Evolutionary conservation across 1,140 invertebrate genomes (phyloP), one percentile per base, ranked within the genome.

Genomic region (Nasonia vitripennis): DNA sequence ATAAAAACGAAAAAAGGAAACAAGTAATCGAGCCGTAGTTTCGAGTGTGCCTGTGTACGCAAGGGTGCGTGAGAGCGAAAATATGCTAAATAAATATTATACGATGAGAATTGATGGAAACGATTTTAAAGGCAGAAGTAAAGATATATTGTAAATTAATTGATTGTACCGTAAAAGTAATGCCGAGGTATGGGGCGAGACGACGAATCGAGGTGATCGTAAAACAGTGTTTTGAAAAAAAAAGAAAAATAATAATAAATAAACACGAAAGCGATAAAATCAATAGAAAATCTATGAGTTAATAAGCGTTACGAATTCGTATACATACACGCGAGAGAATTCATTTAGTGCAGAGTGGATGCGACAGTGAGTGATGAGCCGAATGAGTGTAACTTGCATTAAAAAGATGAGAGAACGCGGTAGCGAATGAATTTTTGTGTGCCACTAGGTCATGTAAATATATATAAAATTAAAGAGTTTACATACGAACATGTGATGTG

Each of bases 371-470:
- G n/a, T 31, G 34, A 55, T 67, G 41, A 31, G 71, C 20, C 23
- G 48, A 34, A 73, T 23, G n/a, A 51, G 51, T 14, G 3, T 62
- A 48, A 79, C 17, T 70, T 70, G 41, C 23, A 80, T 41, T 79
- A 34, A 67, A 23, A 45, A 45, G 48, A 4, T 71, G 41, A 62
- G 14, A 48, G 37, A 67, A 51, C 12, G 41, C 34, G 27, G 27
- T 31, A 12, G 7, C 70, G 86, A 48, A 86, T 87, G 81, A 83
- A 87, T 90, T 89, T 89, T 88, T 91, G 89, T 89, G 89, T 90
- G 89, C 89, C 88, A 90, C 87, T 91, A 90, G 86, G 87, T 91
- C 89, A 89, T 92, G 90, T 90, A 90, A 90, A 92, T 89, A 91
- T 90, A 90, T 89, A 90, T 90, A 89, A 89, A 88, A 89, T 87